Percentiles rank a stretch among this genome's conserved stretches.
phyloP scores from a whole-genome alignment of 2,797 vertebrate genomes.

The Etheostoma perlongum region DNA sequence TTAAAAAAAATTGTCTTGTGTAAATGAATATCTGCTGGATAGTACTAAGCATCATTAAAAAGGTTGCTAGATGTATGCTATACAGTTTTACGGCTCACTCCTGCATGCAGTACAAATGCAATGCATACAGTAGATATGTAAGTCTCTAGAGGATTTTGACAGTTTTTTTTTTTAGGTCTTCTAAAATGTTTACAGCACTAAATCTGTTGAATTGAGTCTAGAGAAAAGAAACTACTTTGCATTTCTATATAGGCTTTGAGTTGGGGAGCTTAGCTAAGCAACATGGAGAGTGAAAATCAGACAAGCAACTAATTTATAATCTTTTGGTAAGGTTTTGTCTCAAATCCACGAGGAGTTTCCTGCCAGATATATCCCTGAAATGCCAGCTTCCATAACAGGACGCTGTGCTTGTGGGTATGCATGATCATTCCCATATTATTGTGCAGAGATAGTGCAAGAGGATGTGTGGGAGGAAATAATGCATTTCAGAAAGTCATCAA shows the following conservation, averaged over 20 bases:
- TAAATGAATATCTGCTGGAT: constrained; percentile 40
- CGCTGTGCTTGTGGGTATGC: constrained; percentile 30
- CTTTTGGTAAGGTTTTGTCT: constrained; percentile 67
- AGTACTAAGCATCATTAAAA: constrained; percentile 29
- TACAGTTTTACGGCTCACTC: neutral
- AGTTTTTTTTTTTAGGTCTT: neutral
- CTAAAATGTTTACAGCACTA: constrained; percentile 18
- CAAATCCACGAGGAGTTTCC: constrained; percentile 61
- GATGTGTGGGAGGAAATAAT: constrained; percentile 37
- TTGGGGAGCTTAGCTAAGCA: constrained; percentile 62
- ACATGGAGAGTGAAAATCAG: constrained; percentile 54
- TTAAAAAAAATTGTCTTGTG: constrained; percentile 32
- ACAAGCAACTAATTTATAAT: constrained; percentile 66
- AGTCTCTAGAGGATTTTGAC: neutral
- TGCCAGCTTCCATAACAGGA: constrained; percentile 47
- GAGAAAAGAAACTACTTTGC: constrained; percentile 46
- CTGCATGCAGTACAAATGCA: neutral
- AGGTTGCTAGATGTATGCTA: constrained; percentile 9
- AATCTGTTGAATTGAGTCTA: constrained; percentile 15
- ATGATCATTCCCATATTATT: constrained; percentile 30
- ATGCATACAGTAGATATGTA: neutral
- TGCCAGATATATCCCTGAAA: constrained; percentile 55
- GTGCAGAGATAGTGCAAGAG: constrained; percentile 17
- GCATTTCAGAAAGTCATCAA: constrained; percentile 45
- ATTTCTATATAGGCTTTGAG: constrained; percentile 48